phyloP scores from a whole-genome alignment of 1,140 invertebrate species.

The Chironomus tepperi region DNA sequence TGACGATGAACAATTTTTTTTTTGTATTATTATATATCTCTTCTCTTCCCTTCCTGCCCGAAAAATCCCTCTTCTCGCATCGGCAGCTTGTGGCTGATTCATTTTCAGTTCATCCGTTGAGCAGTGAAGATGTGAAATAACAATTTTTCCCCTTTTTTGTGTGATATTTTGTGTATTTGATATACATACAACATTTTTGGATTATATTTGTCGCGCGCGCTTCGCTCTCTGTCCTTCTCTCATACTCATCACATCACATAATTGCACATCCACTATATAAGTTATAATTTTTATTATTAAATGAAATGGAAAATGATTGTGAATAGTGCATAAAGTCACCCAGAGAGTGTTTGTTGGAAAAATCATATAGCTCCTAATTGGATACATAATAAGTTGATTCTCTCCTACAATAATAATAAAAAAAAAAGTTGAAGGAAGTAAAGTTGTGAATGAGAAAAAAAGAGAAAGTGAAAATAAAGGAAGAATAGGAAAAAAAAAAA shows the following conservation, averaged over 20 bases:
- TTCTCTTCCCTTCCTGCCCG: constrained; percentile 12
- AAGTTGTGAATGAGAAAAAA: background rate
- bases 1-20: background rate
- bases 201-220: constrained; percentile 8
- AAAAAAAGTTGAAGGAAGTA: background rate
- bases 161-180: background rate
- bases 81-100: constrained; percentile 8
- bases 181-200: background rate
- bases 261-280: too few relatives aligned
- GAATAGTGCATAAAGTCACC: too few relatives aligned
- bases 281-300: too few relatives aligned
- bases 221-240: background rate
- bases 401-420: background rate
- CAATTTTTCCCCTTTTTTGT: background rate
- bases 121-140: constrained; percentile 17
- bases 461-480: background rate
- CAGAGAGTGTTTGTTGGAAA: too few relatives aligned
- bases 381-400: background rate
- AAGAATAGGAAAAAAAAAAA: background rate
- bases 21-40: constrained; percentile 2
- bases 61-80: constrained; percentile 8
- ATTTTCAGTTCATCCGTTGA: constrained; percentile 19
- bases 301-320: too few relatives aligned
- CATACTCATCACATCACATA: background rate
- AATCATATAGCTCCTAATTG: too few relatives aligned